Evolutionary conservation across 2,888 invertebrate genomes (phyloP).

Genomic region (Harpalus rufipes): DNA sequence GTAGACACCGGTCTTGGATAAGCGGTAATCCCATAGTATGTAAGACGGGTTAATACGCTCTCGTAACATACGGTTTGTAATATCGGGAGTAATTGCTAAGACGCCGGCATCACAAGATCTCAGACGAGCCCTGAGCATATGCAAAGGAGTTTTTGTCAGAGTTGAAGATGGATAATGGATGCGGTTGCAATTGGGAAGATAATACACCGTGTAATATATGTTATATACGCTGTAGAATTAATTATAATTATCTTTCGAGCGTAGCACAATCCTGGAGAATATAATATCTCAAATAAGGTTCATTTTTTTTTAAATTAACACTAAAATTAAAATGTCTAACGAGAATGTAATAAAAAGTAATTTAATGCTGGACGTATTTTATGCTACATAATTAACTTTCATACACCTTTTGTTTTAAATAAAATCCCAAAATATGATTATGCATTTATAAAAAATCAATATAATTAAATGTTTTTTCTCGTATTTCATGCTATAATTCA

Average conservation of each 20-base stretch:
- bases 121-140: background rate
- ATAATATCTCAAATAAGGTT: background rate
- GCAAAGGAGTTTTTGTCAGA: constrained; percentile 1
- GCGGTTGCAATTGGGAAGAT: constrained; percentile 1
- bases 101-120: background rate
- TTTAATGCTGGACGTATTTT: too few relatives aligned
- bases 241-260: background rate
- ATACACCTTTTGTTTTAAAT: too few relatives aligned
- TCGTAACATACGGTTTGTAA: constrained; percentile 58
- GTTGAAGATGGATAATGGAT: constrained; percentile 5
- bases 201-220: background rate
- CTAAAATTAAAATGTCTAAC: too few relatives aligned
- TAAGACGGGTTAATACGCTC: constrained; percentile 44
- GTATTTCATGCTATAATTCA: too few relatives aligned
- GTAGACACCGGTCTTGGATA: constrained; percentile 12
- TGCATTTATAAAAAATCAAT: too few relatives aligned
- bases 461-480: too few relatives aligned
- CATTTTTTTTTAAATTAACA: background rate
- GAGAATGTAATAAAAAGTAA: too few relatives aligned
- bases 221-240: background rate
- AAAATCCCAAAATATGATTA: too few relatives aligned
- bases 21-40: constrained; percentile 41
- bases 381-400: too few relatives aligned
- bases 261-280: background rate
- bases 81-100: constrained; percentile 61